phyloP scores from a whole-genome alignment of 2,797 vertebrate genomes.

The Rhinella marina region DNA sequence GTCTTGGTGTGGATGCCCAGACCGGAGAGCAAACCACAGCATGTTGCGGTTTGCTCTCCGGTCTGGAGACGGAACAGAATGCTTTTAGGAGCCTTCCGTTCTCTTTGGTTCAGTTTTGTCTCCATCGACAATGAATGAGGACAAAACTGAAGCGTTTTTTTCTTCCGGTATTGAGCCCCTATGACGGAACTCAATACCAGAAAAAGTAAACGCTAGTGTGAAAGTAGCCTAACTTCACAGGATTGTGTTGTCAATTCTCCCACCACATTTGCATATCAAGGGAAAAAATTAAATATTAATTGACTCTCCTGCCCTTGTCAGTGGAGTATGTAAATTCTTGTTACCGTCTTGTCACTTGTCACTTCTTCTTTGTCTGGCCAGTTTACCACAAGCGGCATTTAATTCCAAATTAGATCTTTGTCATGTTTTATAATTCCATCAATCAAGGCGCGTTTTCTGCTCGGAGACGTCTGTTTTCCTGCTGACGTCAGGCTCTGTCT shows the following conservation, averaged over 20 bases:
- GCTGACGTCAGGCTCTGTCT: constrained; percentile 32
- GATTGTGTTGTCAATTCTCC: not conserved
- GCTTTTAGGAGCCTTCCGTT: too few relatives aligned
- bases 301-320: constrained; percentile 42
- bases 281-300: constrained; percentile 31
- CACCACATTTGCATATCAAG: not conserved
- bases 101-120: too few relatives aligned
- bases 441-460: constrained; percentile 22
- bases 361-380: constrained; percentile 50
- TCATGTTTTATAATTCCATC: constrained; percentile 48
- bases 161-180: too few relatives aligned
- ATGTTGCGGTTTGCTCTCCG: too few relatives aligned
- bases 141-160: too few relatives aligned
- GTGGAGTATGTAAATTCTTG: constrained; percentile 13
- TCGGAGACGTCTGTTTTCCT: constrained; percentile 42
- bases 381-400: constrained; percentile 40
- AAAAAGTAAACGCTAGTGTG: too few relatives aligned
- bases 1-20: too few relatives aligned
- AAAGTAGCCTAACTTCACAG: not conserved
- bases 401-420: constrained; percentile 54
- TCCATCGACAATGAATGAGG: too few relatives aligned
- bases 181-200: too few relatives aligned
- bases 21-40: too few relatives aligned
- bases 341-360: constrained; percentile 57
- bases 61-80: too few relatives aligned